These are phyloP conservation scores for Dilophus febrilis DNA, from an alignment of 2,888 invertebrate genomes.

Conservation along the genomic window DNA sequence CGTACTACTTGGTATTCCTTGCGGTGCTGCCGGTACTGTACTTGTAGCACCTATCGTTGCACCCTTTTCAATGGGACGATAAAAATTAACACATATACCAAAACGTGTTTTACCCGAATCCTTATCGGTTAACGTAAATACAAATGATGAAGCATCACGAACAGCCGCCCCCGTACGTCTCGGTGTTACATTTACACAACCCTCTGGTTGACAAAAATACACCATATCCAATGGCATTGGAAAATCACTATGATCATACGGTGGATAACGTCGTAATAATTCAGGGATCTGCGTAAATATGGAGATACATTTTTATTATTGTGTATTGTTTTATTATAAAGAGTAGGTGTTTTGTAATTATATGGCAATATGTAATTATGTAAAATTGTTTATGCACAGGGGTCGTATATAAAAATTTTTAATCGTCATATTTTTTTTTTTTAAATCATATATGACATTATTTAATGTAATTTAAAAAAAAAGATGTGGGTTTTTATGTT, in stretches of 20 bases:
- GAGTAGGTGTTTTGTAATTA: no score
- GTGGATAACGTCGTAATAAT: slow-evolving; percentile 83
- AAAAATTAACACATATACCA: slow-evolving; percentile 97
- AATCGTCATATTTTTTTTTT: no score
- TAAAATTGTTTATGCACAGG: no score
- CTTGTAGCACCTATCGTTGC: slow-evolving; percentile 13
- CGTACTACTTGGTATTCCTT: no score
- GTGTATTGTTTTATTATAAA: no score
- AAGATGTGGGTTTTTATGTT: no score
- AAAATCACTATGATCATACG: slow-evolving; percentile 93
- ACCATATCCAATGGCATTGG: slow-evolving; percentile 95
- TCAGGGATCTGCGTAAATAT: slow-evolving; percentile 70
- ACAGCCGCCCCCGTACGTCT: slow-evolving; percentile 51
- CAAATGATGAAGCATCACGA: slow-evolving; percentile 89
- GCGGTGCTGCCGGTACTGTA: slow-evolving; percentile 3
- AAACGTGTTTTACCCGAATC: slow-evolving; percentile 91
- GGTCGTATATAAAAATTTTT: no score
- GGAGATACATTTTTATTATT: no score
- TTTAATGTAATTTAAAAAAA: no score
- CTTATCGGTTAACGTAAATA: slow-evolving; percentile 96
- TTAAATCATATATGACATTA: no score
- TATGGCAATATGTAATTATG: no score
- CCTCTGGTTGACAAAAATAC: slow-evolving; percentile 99
- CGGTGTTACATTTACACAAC: slow-evolving; percentile 84
- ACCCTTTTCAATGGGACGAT: slow-evolving; percentile 70